phyloP scores from a whole-genome alignment of 1,140 invertebrate species.

The Trinorchestia longiramus region DNA sequence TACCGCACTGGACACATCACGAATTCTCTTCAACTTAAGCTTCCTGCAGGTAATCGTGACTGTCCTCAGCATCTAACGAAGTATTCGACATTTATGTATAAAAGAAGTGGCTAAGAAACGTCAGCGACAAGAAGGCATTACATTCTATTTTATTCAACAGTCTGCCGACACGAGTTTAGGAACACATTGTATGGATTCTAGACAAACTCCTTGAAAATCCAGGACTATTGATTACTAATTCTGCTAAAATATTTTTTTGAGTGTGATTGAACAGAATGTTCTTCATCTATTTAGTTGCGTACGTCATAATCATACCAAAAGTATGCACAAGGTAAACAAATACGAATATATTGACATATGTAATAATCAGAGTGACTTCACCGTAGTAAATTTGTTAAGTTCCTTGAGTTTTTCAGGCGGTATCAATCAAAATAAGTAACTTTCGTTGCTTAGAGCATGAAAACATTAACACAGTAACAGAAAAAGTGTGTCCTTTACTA shows the following conservation, averaged over 20 bases:
- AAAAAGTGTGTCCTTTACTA: neutral
- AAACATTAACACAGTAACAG: neutral
- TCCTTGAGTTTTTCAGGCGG: neutral
- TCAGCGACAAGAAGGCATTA: neutral
- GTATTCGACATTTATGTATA: neutral
- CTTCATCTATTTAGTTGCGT: neutral
- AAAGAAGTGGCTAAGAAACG: neutral
- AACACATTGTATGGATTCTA: neutral
- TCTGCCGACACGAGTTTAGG: neutral
- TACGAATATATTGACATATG: neutral
- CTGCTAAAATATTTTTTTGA: neutral
- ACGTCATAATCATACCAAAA: neutral
- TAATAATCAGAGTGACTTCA: neutral
- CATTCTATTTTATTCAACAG: neutral
- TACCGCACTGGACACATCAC: neutral
- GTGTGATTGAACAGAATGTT: neutral
- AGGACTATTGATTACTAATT: neutral
- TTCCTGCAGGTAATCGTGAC: conserved; percentile 11
- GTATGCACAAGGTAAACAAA: neutral
- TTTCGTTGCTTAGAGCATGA: neutral
- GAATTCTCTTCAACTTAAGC: neutral
- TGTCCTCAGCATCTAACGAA: neutral
- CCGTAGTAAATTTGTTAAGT: neutral
- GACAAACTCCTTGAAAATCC: neutral
- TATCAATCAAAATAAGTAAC: neutral